These are phyloP conservation scores for Odontesthes bonariensis DNA, from an alignment of 2,113 vertebrate species.

Conservation along the genomic window DNA sequence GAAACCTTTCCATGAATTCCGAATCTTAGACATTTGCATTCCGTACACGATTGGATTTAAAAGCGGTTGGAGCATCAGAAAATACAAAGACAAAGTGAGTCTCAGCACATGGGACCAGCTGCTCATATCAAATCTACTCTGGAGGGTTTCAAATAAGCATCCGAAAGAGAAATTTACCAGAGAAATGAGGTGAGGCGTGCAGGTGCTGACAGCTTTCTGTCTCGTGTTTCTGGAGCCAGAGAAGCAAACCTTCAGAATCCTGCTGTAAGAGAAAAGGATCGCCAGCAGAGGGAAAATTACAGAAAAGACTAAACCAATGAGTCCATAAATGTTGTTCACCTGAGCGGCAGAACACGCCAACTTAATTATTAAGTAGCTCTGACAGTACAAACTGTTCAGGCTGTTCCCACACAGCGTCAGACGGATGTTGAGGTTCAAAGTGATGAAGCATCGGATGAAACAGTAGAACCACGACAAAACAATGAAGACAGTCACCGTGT, in stretches of 20 bases:
- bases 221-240: no score
- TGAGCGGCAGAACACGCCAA: constrained; percentile 58
- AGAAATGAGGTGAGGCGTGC: constrained; percentile 23
- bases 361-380: constrained; percentile 43
- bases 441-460: constrained; percentile 5
- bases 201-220: constrained; percentile 20
- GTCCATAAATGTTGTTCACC: constrained; percentile 56
- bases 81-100: constrained; percentile 18
- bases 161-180: constrained; percentile 29
- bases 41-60: constrained; percentile 16
- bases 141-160: not conserved
- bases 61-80: constrained; percentile 15
- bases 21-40: constrained; percentile 15
- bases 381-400: constrained; percentile 65
- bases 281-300: no score
- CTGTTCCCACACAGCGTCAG: constrained; percentile 58
- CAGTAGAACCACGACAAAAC: not conserved
- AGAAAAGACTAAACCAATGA: not conserved
- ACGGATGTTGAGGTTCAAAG: no score
- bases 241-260: no score
- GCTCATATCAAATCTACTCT: constrained; percentile 19
- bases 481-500: not conserved
- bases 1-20: no score
- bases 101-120: not conserved
- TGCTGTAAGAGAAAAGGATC: no score